Percentiles rank a stretch among this genome's conserved stretches.
These are phyloP conservation scores for Anolis apletophallus DNA, from an alignment of 2,797 vertebrate genomes.

Conservation along the genomic window DNA sequence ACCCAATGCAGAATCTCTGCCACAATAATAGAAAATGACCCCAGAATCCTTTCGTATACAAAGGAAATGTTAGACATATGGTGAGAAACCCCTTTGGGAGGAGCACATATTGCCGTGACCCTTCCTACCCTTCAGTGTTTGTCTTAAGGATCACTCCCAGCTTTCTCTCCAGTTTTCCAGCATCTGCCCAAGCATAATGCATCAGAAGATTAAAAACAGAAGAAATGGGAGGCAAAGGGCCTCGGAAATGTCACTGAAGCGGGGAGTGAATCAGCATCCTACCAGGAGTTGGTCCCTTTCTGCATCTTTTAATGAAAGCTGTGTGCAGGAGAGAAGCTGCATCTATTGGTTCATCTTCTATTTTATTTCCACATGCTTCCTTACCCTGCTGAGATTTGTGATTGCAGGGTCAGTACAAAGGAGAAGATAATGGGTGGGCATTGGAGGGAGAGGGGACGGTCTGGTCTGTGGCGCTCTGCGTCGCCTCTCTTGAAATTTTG, in stretches of 20 bases:
- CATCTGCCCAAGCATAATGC: neutral
- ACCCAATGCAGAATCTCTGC: no score
- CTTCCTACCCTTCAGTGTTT: neutral
- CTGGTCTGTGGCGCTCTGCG: conserved; percentile 25
- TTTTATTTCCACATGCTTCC: neutral
- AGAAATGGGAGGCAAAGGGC: neutral
- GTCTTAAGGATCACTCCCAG: neutral
- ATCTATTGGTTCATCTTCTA: neutral
- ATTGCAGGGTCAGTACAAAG: neutral
- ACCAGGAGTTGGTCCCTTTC: neutral
- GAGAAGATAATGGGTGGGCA: conserved; percentile 8
- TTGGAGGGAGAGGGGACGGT: conserved; percentile 37
- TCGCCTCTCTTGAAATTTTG: conserved; percentile 35
- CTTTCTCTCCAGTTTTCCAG: neutral
- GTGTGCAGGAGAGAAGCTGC: accelerated
- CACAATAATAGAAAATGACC: neutral
- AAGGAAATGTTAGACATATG: neutral
- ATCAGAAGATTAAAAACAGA: neutral
- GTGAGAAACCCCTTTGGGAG: neutral
- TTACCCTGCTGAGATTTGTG: neutral
- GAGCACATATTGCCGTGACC: neutral
- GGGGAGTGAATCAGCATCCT: neutral
- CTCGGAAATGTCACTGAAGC: neutral
- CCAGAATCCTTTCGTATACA: neutral
- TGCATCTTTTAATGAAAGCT: neutral